Evolutionary conservation across 2,113 vertebrate genomes (phyloP).

Genomic region (Nannobrachium achirus): DNA sequence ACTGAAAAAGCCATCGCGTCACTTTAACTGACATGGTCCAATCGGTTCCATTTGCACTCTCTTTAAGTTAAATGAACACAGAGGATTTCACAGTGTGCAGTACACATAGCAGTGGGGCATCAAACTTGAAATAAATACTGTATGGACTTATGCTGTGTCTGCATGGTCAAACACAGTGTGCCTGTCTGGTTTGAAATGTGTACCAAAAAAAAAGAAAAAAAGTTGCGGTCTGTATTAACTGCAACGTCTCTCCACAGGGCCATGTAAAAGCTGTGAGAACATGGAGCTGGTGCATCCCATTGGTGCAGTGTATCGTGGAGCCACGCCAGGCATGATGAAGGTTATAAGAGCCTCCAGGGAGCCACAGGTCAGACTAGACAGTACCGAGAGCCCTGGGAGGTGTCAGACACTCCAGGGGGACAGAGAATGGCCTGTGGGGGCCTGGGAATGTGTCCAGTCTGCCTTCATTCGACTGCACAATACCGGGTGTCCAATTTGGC

Average conservation of each 20-base stretch:
- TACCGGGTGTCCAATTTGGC: slow-evolving; percentile 23
- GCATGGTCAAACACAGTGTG: slow-evolving; percentile 44
- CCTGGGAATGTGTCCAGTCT: slow-evolving; percentile 12
- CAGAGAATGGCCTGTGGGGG: slow-evolving; percentile 24
- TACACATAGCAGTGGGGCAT: background rate
- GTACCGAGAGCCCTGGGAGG: slow-evolving; percentile 22
- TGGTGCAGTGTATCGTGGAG: slow-evolving; percentile 5
- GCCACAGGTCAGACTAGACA: slow-evolving; percentile 42
- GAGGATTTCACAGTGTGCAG: too few relatives aligned
- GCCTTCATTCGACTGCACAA: slow-evolving; percentile 25
- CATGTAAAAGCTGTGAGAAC: slow-evolving; percentile 49
- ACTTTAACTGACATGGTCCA: too few relatives aligned
- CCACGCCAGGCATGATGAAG: slow-evolving; percentile 14
- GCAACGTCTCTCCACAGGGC: slow-evolving; percentile 15
- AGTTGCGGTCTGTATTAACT: background rate
- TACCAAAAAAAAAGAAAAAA: slow-evolving; percentile 35
- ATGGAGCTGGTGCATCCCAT: slow-evolving; percentile 14
- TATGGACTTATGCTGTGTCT: slow-evolving; percentile 40
- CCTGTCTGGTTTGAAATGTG: slow-evolving; percentile 36
- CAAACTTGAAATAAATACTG: slow-evolving; percentile 41
- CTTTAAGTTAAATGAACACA: too few relatives aligned
- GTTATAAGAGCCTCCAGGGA: slow-evolving; percentile 50
- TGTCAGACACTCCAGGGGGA: slow-evolving; percentile 17
- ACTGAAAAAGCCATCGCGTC: too few relatives aligned
- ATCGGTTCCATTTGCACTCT: too few relatives aligned